Evolutionary conservation across 2,888 invertebrate genomes (phyloP), one percentile per base, ranked within the genome.

Genomic region (Penaeus monodon): DNA sequence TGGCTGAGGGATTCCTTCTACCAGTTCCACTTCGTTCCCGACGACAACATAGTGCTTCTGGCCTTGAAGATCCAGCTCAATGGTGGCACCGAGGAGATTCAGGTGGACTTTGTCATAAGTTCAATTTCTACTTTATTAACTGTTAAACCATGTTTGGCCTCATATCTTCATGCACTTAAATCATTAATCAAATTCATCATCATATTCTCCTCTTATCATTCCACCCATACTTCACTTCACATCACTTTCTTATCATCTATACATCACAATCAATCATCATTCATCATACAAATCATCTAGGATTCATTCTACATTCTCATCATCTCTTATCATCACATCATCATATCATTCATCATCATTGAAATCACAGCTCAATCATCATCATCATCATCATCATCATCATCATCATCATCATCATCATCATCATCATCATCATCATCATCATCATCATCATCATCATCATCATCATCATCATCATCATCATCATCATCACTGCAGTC

Each of bases 41-140:
- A 74, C 12, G 88, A 88, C 70, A 88, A 88, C 81, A 81, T 88
- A n/a, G 81, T 88, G 33, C 80, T 88, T 7, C 63, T 88, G 64
- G 88, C 80, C 33, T n/a, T 88, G 63, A 84, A 84, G 63, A 33
- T 88, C 24, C 84, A 83, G 64, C 57, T 88, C n/a, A 65, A 76
- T 8, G 84, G 80, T 7, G 74, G 63, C 6, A 44, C 49, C 14
- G 70, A 76, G 44, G 74, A 79, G 17, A 70, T 68, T 2, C 81
- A 88, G 76, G 88, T 88, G 22, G 70, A 66, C 20, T 2, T 17
- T 44, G n/a, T 65, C 22, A 7, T 57, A 24, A 27, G 57, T 49
- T 78, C 1, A 8, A 24, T 4, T 33, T 38, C 24, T n/a, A n/a
- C n/a, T n/a, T n/a, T n/a, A n/a, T n/a, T n/a, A n/a, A n/a, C n/a